Evolutionary conservation across 1,140 invertebrate genomes (phyloP), one percentile per base, ranked within the genome.

Genomic region (Atta colombica): DNA sequence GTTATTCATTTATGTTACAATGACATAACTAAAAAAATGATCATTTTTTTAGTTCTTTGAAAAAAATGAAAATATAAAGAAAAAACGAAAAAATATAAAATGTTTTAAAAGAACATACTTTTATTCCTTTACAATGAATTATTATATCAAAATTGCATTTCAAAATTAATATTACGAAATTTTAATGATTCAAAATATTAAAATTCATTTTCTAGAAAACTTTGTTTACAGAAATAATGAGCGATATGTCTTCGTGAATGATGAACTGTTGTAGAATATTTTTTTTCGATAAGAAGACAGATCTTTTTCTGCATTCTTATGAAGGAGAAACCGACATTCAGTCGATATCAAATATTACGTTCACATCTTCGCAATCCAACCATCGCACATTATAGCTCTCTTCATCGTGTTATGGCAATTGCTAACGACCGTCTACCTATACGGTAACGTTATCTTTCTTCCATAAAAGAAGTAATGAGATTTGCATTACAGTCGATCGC

Each of bases 401-500:
- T 35, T n/a, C 12, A 4, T 4, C 51, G 49, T 28, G 61, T 25
- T 16, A 39, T 16, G 18, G 35, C 68, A 74, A 35, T 61, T 45
- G 53, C 68, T 82, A 61, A 82, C 25, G 68, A 82, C 39, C 7
- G 53, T 80, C n/a, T 68, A 14, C 31, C n/a, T 25, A 12, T 10
- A 60, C 21, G n/a, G 3, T 72, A 45, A 45, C 21, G 45, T 82
- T 82, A 82, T 82, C 53, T 68, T 82, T 74, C 55, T 74, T 61
- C 55, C 53, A 61, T 45, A 49, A 35, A 69, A 25, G 10, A 55
- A 25, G 16, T 72, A 82, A 74, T 82, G 53, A 74, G 68, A 82
- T 74, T 82, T 82, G 18, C 68, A 82, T 82, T 82, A 82, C 35
- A 58, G 35, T n/a, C 53, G 68, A 82, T 82, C 55, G 68, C 80